A percentile compares a stretch with the other conserved stretches of the same genome.
Evolutionary conservation across 2,888 invertebrate genomes (phyloP).

Genomic region (Drosophila nr. perissopoda): DNA sequence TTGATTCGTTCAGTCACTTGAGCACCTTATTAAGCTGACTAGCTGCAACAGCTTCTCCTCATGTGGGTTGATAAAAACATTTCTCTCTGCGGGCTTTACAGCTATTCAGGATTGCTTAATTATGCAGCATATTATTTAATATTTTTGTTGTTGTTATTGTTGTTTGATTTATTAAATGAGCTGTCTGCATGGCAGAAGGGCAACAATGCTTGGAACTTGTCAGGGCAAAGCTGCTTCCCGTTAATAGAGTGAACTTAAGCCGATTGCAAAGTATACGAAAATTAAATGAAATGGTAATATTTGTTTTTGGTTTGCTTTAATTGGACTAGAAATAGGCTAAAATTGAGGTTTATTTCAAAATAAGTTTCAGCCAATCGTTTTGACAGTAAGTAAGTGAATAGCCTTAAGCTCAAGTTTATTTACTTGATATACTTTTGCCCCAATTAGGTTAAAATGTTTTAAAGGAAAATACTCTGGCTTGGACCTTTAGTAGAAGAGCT

Average conservation of each 20-base stretch:
- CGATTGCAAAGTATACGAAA: constrained; percentile 20
- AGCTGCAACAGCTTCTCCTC: background rate
- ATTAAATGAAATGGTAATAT: constrained; percentile 9
- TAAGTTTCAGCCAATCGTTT: background rate
- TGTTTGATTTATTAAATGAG: background rate
- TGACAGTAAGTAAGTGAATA: background rate
- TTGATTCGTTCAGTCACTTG: constrained; percentile 53
- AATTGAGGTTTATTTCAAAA: background rate
- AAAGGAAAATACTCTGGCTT: background rate
- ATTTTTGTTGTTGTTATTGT: background rate
- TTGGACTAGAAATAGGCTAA: constrained; percentile 10
- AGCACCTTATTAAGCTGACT: constrained; percentile 39
- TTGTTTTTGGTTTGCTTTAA: constrained; percentile 22
- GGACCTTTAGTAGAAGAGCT: background rate
- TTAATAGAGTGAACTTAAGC: constrained; percentile 19
- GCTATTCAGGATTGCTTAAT: constrained; percentile 21
- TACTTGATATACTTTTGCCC: background rate
- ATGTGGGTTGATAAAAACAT: background rate
- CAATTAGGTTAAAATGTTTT: background rate
- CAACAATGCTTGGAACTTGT: background rate
- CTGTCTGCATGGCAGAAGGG: background rate
- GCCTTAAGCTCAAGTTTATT: background rate
- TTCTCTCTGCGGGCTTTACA: background rate
- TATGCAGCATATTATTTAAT: constrained; percentile 9
- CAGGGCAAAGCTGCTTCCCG: constrained; percentile 6